Conservation (phyloP, 1,140 invertebrate species). For the Maconellicoccus hirsutus region DNA sequence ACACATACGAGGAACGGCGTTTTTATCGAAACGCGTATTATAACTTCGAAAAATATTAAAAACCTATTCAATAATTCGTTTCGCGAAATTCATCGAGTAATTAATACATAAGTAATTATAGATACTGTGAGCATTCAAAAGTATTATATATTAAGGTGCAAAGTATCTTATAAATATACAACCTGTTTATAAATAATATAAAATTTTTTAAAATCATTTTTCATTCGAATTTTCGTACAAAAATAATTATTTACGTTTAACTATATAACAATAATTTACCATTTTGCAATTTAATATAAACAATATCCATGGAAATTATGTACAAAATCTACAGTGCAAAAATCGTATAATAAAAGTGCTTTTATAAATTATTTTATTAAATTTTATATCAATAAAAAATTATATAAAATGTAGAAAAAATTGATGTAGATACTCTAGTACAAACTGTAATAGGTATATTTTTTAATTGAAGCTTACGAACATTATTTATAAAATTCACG, state of each 20-base stretch:
- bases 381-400: slow-evolving; percentile 12
- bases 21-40: too few species aligned
- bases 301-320: not conserved
- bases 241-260: not conserved
- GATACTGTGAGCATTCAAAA: slow-evolving; percentile 1
- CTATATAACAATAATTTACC: not conserved
- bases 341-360: slow-evolving; percentile 17
- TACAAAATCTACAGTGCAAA: slow-evolving; percentile 22
- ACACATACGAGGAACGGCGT: too few species aligned
- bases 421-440: not conserved
- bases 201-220: not conserved
- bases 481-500: not conserved
- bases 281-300: not conserved
- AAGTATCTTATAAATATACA: slow-evolving; percentile 13
- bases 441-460: not conserved
- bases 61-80: too few species aligned
- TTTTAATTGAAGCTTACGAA: not conserved
- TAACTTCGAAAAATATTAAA: too few species aligned
- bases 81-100: too few species aligned
- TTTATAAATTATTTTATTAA: slow-evolving; percentile 6
- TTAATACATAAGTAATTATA: not conserved
- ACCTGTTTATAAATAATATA: slow-evolving; percentile 14
- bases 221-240: not conserved
- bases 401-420: slow-evolving; percentile 14
- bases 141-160: slow-evolving; percentile 11